Percentiles rank a stretch among this genome's conserved stretches.
Evolutionary conservation across 2,113 vertebrate species (phyloP).

Genomic region (Oncorhynchus gorbuscha): DNA sequence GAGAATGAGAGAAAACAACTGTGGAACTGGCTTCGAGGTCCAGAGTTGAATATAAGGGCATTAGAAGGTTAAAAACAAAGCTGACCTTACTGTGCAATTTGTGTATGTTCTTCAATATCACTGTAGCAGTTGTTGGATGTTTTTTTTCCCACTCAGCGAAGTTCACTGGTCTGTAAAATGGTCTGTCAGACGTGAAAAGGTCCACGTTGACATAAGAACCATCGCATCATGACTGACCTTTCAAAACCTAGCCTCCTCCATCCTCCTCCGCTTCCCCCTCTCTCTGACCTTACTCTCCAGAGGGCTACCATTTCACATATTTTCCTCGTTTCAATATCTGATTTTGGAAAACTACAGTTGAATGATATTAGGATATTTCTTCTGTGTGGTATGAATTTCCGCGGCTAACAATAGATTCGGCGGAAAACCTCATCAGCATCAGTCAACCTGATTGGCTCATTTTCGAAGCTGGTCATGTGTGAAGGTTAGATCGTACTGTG

Average conservation of each 20-base stretch:
- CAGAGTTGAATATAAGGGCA: no score
- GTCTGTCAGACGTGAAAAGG: neutral
- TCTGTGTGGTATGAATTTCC: conserved; percentile 45
- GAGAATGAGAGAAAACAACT: no score
- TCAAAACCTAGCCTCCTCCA: neutral
- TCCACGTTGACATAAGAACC: neutral
- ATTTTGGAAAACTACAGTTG: conserved; percentile 45
- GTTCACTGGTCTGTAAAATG: neutral
- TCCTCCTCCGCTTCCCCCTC: no score
- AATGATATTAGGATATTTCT: conserved; percentile 32
- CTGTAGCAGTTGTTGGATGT: no score
- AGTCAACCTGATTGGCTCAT: conserved; percentile 64
- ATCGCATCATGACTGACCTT: neutral
- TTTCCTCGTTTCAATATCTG: conserved; percentile 7
- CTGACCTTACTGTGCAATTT: no score
- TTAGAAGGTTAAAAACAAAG: conserved; percentile 9
- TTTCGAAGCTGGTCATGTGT: conserved; percentile 64
- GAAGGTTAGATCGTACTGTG: conserved; percentile 66
- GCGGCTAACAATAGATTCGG: conserved; percentile 46
- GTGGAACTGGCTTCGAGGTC: no score
- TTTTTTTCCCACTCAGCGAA: no score
- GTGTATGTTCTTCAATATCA: no score
- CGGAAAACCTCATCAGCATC: conserved; percentile 55
- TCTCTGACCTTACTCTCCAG: neutral
- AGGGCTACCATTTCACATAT: conserved; percentile 13